phyloP scores from a whole-genome alignment of 2,888 invertebrate species.

The Pharmacophagus antenor region DNA sequence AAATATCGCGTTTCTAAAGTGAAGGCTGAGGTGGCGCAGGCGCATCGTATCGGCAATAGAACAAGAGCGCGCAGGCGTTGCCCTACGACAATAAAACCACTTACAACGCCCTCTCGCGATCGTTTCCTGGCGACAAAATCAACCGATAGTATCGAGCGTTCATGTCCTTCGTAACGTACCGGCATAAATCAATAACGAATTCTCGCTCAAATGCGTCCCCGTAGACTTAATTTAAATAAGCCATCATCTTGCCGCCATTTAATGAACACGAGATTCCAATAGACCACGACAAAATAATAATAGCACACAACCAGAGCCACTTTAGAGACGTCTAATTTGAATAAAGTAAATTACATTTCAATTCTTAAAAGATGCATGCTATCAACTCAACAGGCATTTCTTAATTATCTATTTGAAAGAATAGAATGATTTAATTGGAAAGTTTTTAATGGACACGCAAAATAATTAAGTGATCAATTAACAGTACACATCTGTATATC shows the following conservation, averaged over 20 bases:
- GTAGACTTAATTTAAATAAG: slow-evolving; percentile 70
- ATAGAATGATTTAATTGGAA: slow-evolving; percentile 73
- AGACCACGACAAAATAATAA: slow-evolving; percentile 76
- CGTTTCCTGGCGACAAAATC: slow-evolving; percentile 78
- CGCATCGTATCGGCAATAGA: slow-evolving; percentile 63
- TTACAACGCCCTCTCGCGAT: slow-evolving; percentile 48
- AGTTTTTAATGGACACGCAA: slow-evolving; percentile 70
- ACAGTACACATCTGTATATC: slow-evolving; percentile 54
- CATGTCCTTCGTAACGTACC: slow-evolving; percentile 54
- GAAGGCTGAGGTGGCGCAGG: slow-evolving; percentile 56
- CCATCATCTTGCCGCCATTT: slow-evolving; percentile 58
- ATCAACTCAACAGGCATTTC: slow-evolving; percentile 73
- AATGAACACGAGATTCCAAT: slow-evolving; percentile 75
- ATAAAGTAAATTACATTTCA: slow-evolving; percentile 73
- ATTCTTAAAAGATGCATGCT: slow-evolving; percentile 63
- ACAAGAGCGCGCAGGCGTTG: slow-evolving; percentile 56
- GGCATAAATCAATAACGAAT: slow-evolving; percentile 68
- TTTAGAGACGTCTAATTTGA: slow-evolving; percentile 73
- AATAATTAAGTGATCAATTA: slow-evolving; percentile 79
- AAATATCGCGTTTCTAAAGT: slow-evolving; percentile 71
- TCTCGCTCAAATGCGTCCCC: slow-evolving; percentile 47
- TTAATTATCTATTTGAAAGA: slow-evolving; percentile 77
- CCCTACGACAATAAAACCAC: slow-evolving; percentile 66
- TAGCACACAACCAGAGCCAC: slow-evolving; percentile 73
- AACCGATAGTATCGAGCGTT: slow-evolving; percentile 69